Evolutionary conservation across 2,797 vertebrate species (phyloP).

Genomic region (Halcyon smyrnensis): DNA sequence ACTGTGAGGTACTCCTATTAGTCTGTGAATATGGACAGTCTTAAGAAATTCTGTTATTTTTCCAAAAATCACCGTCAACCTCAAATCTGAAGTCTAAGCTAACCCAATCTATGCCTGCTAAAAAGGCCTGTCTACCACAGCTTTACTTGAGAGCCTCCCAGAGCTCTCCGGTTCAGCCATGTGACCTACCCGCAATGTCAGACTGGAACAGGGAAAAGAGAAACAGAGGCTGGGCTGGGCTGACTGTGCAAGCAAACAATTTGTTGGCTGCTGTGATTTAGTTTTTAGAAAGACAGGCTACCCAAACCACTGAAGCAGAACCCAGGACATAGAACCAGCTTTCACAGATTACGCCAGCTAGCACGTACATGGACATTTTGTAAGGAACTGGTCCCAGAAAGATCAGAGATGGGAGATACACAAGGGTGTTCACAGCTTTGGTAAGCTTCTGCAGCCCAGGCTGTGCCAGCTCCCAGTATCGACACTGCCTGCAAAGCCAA

Average conservation of each 20-base stretch:
- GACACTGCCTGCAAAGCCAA: neutral
- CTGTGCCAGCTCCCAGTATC: neutral
- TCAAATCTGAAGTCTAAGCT: neutral
- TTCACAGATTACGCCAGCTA: neutral
- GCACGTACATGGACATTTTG: neutral
- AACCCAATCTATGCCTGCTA: accelerated
- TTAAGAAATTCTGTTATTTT: neutral
- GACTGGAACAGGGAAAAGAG: neutral
- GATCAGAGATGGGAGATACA: neutral
- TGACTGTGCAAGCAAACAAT: slow-evolving; percentile 5
- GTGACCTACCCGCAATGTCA: neutral
- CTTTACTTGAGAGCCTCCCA: neutral
- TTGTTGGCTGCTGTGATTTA: slow-evolving; percentile 6
- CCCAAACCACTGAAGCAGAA: slow-evolving; percentile 1
- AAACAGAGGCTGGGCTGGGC: neutral
- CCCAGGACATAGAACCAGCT: neutral
- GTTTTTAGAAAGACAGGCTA: neutral
- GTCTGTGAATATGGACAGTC: accelerated
- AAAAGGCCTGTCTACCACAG: neutral
- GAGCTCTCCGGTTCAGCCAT: neutral
- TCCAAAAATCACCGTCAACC: neutral
- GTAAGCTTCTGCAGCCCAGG: neutral
- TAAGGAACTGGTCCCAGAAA: neutral
- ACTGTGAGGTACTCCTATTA: neutral
- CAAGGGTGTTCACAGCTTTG: neutral